Evolutionary conservation across 2,113 vertebrate species (phyloP).

Genomic region (Aspiorhynchus laticeps): DNA sequence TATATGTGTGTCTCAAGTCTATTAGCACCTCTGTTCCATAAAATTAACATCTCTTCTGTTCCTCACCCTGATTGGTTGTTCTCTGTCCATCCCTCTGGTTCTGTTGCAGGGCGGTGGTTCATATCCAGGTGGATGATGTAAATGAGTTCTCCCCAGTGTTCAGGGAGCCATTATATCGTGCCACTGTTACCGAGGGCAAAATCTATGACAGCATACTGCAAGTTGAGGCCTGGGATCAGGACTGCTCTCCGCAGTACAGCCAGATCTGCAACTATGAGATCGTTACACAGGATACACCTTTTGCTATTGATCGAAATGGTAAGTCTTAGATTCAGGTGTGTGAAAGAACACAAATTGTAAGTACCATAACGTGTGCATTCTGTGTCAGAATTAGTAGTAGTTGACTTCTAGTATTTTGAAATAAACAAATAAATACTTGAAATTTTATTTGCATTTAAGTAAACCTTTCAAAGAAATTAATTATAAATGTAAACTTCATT

Average conservation of each 20-base stretch:
- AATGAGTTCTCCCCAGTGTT: constrained; percentile 94
- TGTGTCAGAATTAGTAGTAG: not conserved
- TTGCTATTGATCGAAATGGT: constrained; percentile 97
- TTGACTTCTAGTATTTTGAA: not conserved
- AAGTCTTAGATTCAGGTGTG: constrained; percentile 57
- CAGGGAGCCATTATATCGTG: constrained; percentile 86
- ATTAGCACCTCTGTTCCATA: not conserved
- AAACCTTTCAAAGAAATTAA: not conserved
- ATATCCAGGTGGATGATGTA: constrained; percentile 95
- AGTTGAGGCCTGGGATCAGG: constrained; percentile 93
- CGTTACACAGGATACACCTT: constrained; percentile 87
- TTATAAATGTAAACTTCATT: not conserved
- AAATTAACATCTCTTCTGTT: constrained; percentile 21
- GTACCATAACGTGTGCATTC: not conserved
- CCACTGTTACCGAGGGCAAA: constrained; percentile 89
- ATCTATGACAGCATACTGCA: constrained; percentile 96
- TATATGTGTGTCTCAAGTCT: not conserved
- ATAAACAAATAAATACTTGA: not conserved
- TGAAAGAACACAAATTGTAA: not conserved
- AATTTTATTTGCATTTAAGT: not conserved
- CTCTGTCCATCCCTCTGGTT: not conserved
- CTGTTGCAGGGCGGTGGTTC: constrained; percentile 87
- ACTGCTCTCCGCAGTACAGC: constrained; percentile 96
- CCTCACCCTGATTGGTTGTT: not conserved
- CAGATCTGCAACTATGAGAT: constrained; percentile 99